Evolutionary conservation across 2,797 vertebrate genomes (phyloP), one percentile per base, ranked within the genome.

Genomic region (Taenioides sp.): DNA sequence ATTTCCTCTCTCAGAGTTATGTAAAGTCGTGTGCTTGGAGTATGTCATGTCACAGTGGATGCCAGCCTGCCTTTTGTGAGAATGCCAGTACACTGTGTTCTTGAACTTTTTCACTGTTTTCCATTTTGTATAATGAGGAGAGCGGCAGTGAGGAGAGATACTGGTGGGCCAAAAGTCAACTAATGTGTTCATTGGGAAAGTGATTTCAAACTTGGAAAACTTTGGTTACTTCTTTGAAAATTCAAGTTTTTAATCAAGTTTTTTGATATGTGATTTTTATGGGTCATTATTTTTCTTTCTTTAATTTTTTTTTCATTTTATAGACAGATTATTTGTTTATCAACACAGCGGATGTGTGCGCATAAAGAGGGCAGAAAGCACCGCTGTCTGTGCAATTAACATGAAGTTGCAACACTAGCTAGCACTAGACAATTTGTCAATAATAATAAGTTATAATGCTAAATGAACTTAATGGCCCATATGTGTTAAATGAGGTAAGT

Each of bases 61-160:
- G 63, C 63, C 37, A 65, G 63, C 22, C 40, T 25, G 63, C 40
- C 40, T 65, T 65, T 65, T 65, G 37, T 65, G n/a, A 65, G 40
- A 65, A 65, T 65, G 40, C 63, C 37, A 65, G 63, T 25, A 65
- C 63, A 65, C 63, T 65, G 22, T 49, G 63, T 65, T 47, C 63
- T 65, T 65, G 40, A 47, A 49, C 63, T 27, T 65, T 65, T 47
- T 25, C 17, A 23, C 63, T 65, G 63, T 65, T 65, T 65, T 65
- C 63, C 37, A 25, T 65, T 65, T 23, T 49, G 63, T 18, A 65
- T 65, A 65, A 65, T 49, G 40, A 49, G 20, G 11, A 40, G 40
- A 17, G 37, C 23, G 12, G 22, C 16, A 10, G 40, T 2, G 40
- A 47, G 40, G 14, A 18, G 60, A 64, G 62, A 25, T 43, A 40